Evolutionary conservation across 2,888 invertebrate species (phyloP).

Genomic region (Tetragnatha montana): DNA sequence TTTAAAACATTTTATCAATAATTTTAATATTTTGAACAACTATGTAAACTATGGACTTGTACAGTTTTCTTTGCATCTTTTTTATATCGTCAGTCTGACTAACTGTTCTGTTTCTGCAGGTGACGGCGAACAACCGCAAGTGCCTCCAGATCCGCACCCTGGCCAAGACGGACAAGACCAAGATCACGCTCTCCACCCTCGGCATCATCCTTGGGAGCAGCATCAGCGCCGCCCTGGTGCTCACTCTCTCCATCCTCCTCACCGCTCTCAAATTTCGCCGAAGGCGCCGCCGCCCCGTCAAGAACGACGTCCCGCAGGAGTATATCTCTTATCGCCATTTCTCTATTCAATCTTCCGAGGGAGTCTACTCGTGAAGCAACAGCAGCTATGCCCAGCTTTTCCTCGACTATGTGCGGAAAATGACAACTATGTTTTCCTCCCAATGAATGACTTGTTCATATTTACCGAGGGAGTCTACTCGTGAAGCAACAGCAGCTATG

Average conservation of each 20-base stretch:
- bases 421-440: not conserved
- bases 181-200: slow-evolving; percentile 80
- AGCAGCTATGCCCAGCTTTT: too few relatives aligned
- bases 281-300: slow-evolving; percentile 70
- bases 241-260: slow-evolving; percentile 84
- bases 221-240: slow-evolving; percentile 89
- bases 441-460: too few relatives aligned
- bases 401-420: not conserved
- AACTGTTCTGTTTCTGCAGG: not conserved
- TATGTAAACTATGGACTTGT: too few relatives aligned
- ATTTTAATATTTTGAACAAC: too few relatives aligned
- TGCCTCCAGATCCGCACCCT: slow-evolving; percentile 73
- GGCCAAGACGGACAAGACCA: slow-evolving; percentile 71
- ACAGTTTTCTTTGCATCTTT: too few relatives aligned
- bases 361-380: slow-evolving; percentile 72
- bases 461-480: slow-evolving; percentile 72
- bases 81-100: too few relatives aligned
- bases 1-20: too few relatives aligned
- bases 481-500: too few relatives aligned
- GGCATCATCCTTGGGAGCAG: slow-evolving; percentile 91
- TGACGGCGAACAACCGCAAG: slow-evolving; percentile 72
- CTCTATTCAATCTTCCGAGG: slow-evolving; percentile 73
- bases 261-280: slow-evolving; percentile 72
- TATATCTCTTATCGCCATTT: slow-evolving; percentile 74
- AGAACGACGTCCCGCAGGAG: slow-evolving; percentile 73